Conservation (phyloP, 2,113 vertebrate species). For the Labeo rohita region DNA sequence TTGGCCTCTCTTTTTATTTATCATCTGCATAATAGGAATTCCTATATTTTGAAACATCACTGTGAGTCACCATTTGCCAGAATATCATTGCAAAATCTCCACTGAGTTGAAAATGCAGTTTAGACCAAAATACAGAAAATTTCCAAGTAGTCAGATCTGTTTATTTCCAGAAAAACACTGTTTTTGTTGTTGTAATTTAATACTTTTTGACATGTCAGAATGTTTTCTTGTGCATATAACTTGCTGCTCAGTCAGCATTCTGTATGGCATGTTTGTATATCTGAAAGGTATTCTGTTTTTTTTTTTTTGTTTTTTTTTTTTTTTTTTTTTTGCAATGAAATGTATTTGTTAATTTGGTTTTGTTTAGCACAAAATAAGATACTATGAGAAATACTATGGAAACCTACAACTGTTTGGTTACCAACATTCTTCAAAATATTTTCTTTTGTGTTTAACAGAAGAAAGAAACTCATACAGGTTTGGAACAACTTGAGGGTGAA, state of each 20-base stretch:
- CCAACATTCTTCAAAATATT: no score
- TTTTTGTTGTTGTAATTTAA: conserved; percentile 21
- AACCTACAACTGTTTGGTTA: no score
- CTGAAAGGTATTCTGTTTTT: conserved; percentile 10
- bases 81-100: background rate
- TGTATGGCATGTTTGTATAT: conserved; percentile 11
- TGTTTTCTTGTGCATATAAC: conserved; percentile 12
- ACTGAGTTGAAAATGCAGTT: background rate
- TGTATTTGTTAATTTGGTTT: no score
- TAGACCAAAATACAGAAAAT: background rate
- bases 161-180: conserved; percentile 45
- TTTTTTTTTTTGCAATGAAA: no score
- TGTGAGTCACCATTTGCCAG: background rate
- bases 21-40: background rate
- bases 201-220: conserved; percentile 20
- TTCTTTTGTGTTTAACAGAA: no score
- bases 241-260: conserved; percentile 44
- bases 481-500: background rate
- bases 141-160: conserved; percentile 33
- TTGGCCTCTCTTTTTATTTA: background rate
- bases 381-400: no score
- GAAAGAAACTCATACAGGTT: no score
- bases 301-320: no score
- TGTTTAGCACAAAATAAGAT: no score
- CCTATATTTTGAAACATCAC: background rate